A percentile compares a stretch with the other conserved stretches of the same genome.
These are phyloP conservation scores for Hemitrygon akajei DNA, from an alignment of 2,797 vertebrate species.

Conservation along the genomic window DNA sequence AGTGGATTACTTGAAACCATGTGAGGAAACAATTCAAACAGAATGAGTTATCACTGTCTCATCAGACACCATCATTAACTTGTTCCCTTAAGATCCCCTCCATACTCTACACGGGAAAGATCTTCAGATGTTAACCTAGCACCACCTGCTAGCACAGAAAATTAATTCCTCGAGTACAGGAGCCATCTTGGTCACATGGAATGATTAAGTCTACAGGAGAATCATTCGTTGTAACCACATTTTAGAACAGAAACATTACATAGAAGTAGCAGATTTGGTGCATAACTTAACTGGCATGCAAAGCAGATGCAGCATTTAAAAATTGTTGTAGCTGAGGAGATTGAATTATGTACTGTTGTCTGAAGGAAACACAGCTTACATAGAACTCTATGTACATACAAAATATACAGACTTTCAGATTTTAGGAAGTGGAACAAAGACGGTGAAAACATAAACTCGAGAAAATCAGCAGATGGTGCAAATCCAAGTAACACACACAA, in stretches of 20 bases:
- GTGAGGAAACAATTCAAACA: not conserved
- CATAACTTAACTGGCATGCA: not conserved
- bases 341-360: not conserved
- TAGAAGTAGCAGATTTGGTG: not conserved
- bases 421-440: not conserved
- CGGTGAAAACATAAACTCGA: not conserved
- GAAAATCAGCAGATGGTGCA: too few species aligned
- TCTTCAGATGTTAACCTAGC: not conserved
- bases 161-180: not conserved
- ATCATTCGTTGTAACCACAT: not conserved
- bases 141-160: not conserved
- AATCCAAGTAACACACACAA: too few species aligned
- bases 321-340: constrained; percentile 1
- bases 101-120: not conserved
- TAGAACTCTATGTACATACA: not conserved
- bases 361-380: not conserved
- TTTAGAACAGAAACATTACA: not conserved
- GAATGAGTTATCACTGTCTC: not conserved
- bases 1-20: not conserved
- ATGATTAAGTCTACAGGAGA: not conserved
- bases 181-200: not conserved
- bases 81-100: not conserved
- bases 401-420: not conserved
- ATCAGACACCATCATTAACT: not conserved
- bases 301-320: not conserved